phyloP scores from a whole-genome alignment of 2,113 vertebrate genomes.

The Bungarus multicinctus region DNA sequence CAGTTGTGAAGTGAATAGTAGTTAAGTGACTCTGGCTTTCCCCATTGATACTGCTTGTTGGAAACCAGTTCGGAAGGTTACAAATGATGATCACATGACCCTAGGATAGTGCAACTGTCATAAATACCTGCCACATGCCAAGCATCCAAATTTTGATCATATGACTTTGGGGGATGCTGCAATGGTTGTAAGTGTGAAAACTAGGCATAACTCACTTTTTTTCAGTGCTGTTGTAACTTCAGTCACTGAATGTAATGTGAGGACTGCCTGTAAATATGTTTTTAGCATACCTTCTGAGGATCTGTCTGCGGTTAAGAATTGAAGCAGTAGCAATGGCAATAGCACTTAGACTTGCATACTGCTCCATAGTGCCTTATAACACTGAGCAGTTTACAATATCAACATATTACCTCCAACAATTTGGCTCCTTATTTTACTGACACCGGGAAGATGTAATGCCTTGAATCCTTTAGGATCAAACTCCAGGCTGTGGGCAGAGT shows the following conservation, averaged over 20 bases:
- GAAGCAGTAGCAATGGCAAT: neutral
- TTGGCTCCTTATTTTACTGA: neutral
- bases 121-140: neutral
- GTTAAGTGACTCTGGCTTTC: neutral
- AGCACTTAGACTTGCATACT: neutral
- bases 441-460: neutral
- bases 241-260: neutral
- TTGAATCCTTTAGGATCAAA: neutral
- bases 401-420: neutral
- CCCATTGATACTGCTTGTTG: neutral
- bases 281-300: neutral
- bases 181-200: neutral
- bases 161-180: neutral
- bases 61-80: neutral
- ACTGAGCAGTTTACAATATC: neutral
- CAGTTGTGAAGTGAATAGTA: neutral
- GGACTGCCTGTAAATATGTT: neutral
- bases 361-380: neutral
- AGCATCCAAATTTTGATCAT: neutral
- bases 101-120: neutral
- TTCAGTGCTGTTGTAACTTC: neutral
- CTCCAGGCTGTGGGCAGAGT: neutral
- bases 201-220: neutral
- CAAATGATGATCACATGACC: neutral
- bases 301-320: neutral